phyloP scores from a whole-genome alignment of 2,888 invertebrate species.

The Vesta saturnalis region DNA sequence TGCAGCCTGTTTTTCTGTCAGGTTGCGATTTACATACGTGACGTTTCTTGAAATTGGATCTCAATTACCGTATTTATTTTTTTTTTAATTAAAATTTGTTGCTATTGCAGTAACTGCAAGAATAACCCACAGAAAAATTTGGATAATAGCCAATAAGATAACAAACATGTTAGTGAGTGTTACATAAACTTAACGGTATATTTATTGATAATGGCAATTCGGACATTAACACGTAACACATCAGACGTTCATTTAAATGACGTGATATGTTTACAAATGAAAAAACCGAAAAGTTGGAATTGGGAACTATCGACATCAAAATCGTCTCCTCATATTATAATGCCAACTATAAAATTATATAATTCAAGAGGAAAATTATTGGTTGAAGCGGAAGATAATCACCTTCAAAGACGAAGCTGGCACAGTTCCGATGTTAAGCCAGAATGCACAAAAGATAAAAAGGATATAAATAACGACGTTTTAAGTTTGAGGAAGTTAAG shows the following conservation, averaged over 20 bases:
- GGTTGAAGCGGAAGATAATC: constrained; percentile 70
- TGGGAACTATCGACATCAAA: constrained; percentile 73
- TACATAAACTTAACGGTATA: no score
- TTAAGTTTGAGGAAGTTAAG: constrained; percentile 19
- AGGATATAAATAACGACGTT: constrained; percentile 24
- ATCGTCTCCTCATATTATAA: constrained; percentile 68
- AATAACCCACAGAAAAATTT: background rate
- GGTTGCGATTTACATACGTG: no score
- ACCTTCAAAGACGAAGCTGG: constrained; percentile 61
- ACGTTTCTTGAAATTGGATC: no score
- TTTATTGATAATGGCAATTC: background rate
- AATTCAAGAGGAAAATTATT: constrained; percentile 71
- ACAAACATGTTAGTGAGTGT: no score
- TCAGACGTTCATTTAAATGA: constrained; percentile 55
- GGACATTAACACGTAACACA: background rate
- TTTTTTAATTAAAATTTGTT: no score
- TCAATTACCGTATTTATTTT: no score
- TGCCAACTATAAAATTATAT: constrained; percentile 72
- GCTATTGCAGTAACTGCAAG: background rate
- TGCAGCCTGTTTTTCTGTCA: no score
- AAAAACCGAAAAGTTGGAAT: constrained; percentile 70
- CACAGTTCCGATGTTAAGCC: constrained; percentile 43
- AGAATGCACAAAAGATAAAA: constrained; percentile 15
- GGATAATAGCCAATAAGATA: background rate
- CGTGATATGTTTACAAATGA: constrained; percentile 70